Evolutionary conservation across 92 coral and sea anemone species (phyloP).

Genomic region (Porites divaricata): DNA sequence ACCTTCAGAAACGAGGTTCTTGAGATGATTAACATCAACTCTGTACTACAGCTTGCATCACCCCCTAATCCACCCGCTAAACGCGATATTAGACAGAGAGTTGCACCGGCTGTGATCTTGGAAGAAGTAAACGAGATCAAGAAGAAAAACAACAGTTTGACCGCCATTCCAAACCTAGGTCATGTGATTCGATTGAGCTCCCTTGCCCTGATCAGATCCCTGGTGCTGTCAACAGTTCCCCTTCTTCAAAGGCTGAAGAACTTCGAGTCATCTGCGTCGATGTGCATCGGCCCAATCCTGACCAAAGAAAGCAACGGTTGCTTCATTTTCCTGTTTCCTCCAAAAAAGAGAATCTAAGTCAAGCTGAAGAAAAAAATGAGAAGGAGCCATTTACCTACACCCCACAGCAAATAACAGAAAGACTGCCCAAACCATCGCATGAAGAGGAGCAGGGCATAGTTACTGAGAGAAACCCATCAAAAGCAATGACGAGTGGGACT

Average conservation of each 20-base stretch:
- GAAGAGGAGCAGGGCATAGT: not conserved
- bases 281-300: not conserved
- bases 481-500: not conserved
- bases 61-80: not conserved
- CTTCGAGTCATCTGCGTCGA: not conserved
- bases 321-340: not conserved
- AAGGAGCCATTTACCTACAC: not conserved
- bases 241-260: not conserved
- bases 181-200: not conserved
- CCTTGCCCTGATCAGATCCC: not conserved
- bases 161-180: not conserved
- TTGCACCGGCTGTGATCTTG: not conserved
- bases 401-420: not conserved
- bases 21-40: not conserved
- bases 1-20: constrained; percentile 17
- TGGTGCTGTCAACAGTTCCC: not conserved
- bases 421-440: too few relatives aligned
- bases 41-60: not conserved
- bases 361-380: not conserved
- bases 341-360: not conserved
- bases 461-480: constrained; percentile 3
- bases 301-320: not conserved
- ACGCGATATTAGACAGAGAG: not conserved
- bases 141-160: not conserved
- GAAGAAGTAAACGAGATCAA: not conserved